Evolutionary conservation across 1,140 invertebrate genomes (phyloP), one percentile per base, ranked within the genome.

Genomic region (Limonius californicus): DNA sequence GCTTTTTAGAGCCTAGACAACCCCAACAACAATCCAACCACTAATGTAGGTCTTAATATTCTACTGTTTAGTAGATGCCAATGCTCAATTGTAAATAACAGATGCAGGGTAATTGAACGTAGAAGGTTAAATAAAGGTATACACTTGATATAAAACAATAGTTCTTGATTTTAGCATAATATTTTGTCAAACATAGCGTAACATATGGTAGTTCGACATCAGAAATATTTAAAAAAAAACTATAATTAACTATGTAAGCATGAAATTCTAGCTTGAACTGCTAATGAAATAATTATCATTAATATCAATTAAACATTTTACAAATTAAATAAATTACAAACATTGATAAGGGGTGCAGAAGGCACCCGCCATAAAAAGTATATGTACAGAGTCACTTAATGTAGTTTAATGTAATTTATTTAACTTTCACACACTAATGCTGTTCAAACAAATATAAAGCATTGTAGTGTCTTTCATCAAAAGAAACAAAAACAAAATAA

Each of bases 401-500:
- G 7, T 39, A 39, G 2, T 39, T 39, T 12, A 12, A 14, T 39
- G 35, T 39, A 39, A 39, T 39, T 39, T 39, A 39, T 39, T 39
- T 39, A 39, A 39, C n/a, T 39, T 39, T 39, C 11, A 39, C 23
- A 18, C 16, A 50, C 45, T 50, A 50, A 50, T 50, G 45, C 45
- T 14, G 14, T 50, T 50, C 19, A 50, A 50, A 50, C 16, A 50
- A 50, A 50, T 50, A 50, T 50, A 50, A 39, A 50, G 45, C 45
- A 50, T 19, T 50, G 19, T 19, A 18, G 45, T 50, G 16, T 50
- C 15, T 12, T 45, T 6, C 20, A 18, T 50, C 2, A 12, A 18
- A 50, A n/a, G n/a, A n/a, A n/a, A n/a, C n/a, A n/a, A n/a, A n/a
- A n/a, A n/a, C n/a, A n/a, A n/a, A 45, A 15, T 4, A 45, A 45